These are phyloP conservation scores for Papilio polytes DNA, from an alignment of 1,140 invertebrate species.

Conservation along the genomic window DNA sequence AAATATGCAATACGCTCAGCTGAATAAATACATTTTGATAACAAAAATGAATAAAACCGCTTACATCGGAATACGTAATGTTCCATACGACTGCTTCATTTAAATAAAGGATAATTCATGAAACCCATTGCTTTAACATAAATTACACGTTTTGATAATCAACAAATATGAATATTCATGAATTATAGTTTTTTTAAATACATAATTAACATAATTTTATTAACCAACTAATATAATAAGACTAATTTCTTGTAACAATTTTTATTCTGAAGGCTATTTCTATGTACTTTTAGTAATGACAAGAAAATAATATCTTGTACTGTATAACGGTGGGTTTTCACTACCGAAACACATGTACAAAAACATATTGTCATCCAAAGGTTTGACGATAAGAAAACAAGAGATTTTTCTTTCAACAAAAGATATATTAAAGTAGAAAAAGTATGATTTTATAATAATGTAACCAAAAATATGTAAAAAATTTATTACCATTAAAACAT, in stretches of 20 bases:
- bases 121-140: background rate
- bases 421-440: no score
- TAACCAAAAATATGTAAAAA: background rate
- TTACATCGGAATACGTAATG: background rate
- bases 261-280: background rate
- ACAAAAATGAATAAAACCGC: background rate
- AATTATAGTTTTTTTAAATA: background rate
- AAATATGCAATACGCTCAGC: background rate
- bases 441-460: background rate
- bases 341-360: no score
- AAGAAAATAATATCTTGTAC: background rate
- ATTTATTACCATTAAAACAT: background rate
- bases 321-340: no score
- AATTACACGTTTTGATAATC: background rate
- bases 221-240: background rate
- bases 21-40: background rate
- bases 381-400: no score
- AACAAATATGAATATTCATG: background rate
- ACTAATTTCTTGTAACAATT: background rate
- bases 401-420: no score
- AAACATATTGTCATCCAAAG: no score
- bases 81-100: background rate
- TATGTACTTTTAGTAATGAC: background rate
- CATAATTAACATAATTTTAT: background rate
- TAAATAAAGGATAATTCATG: constrained; percentile 1